phyloP scores from a whole-genome alignment of 2,113 vertebrate species.

The Lates calcarifer region DNA sequence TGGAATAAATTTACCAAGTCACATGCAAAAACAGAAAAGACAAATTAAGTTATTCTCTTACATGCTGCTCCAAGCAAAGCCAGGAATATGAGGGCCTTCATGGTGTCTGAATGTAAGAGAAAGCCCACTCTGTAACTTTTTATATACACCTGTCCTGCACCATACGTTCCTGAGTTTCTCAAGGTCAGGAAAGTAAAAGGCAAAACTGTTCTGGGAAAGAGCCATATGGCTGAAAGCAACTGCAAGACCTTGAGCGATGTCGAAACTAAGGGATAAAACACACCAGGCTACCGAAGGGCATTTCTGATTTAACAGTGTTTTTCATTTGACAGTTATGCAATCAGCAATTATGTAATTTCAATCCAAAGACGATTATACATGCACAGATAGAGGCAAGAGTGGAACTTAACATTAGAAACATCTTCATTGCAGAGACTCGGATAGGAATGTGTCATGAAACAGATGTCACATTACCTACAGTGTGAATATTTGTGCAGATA shows the following conservation, averaged over 20 bases:
- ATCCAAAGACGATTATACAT: background rate
- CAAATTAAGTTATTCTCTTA: conserved; percentile 36
- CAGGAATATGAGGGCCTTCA: conserved; percentile 78
- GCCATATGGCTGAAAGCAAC: conserved; percentile 55
- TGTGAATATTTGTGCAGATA: conserved; percentile 1
- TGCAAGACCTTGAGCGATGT: conserved; percentile 50
- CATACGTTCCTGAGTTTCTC: background rate
- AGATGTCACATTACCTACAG: background rate
- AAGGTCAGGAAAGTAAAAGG: conserved; percentile 7
- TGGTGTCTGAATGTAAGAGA: conserved; percentile 31
- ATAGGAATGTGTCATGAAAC: background rate
- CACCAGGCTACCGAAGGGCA: background rate
- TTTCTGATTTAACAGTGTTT: background rate
- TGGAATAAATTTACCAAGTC: background rate
- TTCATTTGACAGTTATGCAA: conserved; percentile 21
- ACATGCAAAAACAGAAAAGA: background rate
- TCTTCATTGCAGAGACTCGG: background rate
- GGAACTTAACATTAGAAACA: background rate
- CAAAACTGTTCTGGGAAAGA: conserved; percentile 55
- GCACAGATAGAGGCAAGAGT: background rate
- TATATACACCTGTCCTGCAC: conserved; percentile 35
- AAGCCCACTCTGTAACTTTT: background rate
- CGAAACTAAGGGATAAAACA: background rate
- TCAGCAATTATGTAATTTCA: conserved; percentile 13
- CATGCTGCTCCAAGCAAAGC: conserved; percentile 75